These are phyloP conservation scores for Philaethria dido DNA, from an alignment of 2,888 invertebrate genomes.

Conservation along the genomic window DNA sequence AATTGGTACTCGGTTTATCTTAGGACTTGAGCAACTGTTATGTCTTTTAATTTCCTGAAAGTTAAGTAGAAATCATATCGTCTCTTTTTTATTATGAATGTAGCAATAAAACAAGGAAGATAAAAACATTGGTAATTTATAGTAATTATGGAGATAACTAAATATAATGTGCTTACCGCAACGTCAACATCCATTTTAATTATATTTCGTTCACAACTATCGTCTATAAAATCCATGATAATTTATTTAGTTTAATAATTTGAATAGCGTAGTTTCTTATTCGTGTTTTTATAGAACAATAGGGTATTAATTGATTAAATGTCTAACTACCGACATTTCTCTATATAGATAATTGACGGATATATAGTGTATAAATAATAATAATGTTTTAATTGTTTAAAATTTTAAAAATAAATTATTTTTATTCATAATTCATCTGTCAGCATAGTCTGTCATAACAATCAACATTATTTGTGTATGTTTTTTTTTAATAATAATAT, in stretches of 20 bases:
- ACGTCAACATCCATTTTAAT: slow-evolving; percentile 40
- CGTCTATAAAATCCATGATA: slow-evolving; percentile 18
- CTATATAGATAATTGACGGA: neutral
- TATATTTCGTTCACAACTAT: neutral
- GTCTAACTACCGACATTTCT: slow-evolving; percentile 6
- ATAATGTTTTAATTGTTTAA: neutral
- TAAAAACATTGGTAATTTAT: too few species aligned
- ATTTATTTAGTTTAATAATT: neutral
- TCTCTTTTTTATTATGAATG: too few species aligned
- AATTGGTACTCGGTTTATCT: slow-evolving; percentile 57
- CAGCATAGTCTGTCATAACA: too few species aligned
- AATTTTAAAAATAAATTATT: neutral
- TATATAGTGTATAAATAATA: neutral
- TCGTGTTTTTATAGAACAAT: neutral
- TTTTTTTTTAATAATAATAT: too few species aligned
- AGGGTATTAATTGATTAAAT: neutral
- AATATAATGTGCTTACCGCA: slow-evolving; percentile 30
- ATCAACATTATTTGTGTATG: too few species aligned
- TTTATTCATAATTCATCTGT: too few species aligned
- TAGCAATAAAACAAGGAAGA: too few species aligned
- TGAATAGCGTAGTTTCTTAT: neutral
- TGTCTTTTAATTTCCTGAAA: slow-evolving; percentile 67
- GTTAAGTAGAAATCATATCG: neutral
- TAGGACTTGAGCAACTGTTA: slow-evolving; percentile 68
- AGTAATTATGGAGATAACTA: neutral